Evolutionary conservation across 92 coral and sea anemone genomes (phyloP).

Genomic region (Ricordea florida): DNA sequence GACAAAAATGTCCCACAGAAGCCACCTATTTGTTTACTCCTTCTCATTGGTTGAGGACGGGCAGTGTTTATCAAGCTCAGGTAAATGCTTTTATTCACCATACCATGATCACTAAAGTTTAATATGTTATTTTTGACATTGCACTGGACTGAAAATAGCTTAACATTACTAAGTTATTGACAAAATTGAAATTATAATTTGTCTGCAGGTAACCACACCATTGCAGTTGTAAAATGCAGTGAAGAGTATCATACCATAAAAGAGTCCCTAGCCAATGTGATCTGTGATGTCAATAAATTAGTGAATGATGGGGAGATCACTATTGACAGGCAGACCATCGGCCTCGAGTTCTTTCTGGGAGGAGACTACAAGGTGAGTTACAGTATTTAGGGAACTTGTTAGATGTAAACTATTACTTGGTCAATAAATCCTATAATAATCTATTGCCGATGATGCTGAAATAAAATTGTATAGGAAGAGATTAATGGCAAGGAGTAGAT

Average conservation of each 20-base stretch:
- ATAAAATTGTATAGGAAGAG: not conserved
- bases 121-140: too few relatives aligned
- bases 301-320: not conserved
- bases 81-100: not conserved
- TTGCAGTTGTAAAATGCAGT: conserved; percentile 4
- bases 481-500: not conserved
- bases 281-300: conserved; percentile 16
- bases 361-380: conserved; percentile 44
- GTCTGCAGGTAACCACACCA: not conserved
- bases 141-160: too few relatives aligned
- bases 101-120: too few relatives aligned
- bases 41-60: conserved; percentile 1
- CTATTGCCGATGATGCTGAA: not conserved
- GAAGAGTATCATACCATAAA: conserved; percentile 10
- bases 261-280: conserved; percentile 17
- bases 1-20: conserved; percentile 16
- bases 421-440: not conserved
- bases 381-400: too few relatives aligned
- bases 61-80: conserved; percentile 28
- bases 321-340: not conserved
- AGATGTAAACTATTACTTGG: not conserved
- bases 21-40: conserved; percentile 16
- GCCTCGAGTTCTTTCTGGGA: conserved; percentile 23
- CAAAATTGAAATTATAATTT: not conserved
- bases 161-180: too few relatives aligned